These are phyloP conservation scores for Anoplophora glabripennis DNA, from an alignment of 1,140 invertebrate genomes.

Conservation along the genomic window DNA sequence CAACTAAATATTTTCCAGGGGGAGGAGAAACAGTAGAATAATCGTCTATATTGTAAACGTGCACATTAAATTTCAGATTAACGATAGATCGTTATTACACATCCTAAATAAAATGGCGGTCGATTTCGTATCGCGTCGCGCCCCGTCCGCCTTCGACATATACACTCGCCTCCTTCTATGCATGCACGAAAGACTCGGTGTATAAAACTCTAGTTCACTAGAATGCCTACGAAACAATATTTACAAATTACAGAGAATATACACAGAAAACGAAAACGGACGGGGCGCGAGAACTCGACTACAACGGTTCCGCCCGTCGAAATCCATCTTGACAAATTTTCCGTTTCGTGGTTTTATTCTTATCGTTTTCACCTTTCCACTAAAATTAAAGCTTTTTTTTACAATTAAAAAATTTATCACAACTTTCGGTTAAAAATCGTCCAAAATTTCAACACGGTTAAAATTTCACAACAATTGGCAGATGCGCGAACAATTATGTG, in stretches of 20 bases:
- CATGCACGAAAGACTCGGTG: conserved; percentile 2
- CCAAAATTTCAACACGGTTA: too few species aligned
- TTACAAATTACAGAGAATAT: not conserved
- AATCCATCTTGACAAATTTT: too few species aligned
- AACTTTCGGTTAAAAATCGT: too few species aligned
- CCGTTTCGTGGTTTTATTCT: too few species aligned
- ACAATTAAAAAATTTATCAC: too few species aligned
- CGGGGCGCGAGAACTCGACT: not conserved
- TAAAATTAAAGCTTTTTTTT: too few species aligned
- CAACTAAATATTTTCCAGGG: conserved; percentile 15
- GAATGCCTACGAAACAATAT: not conserved
- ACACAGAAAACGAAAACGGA: not conserved
- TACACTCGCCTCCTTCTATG: not conserved
- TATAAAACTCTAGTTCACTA: not conserved
- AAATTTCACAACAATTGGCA: too few species aligned
- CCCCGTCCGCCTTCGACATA: not conserved
- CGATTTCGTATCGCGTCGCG: not conserved
- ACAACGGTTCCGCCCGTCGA: too few species aligned
- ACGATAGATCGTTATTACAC: conserved; percentile 17
- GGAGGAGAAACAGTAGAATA: conserved; percentile 1
- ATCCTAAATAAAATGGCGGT: not conserved
- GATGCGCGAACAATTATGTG: too few species aligned
- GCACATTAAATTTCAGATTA: conserved; percentile 13
- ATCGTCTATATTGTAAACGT: conserved; percentile 13
- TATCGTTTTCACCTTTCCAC: too few species aligned